Conservation (phyloP, 2,888 invertebrate genomes). For the Cheilosia variabilis region DNA sequence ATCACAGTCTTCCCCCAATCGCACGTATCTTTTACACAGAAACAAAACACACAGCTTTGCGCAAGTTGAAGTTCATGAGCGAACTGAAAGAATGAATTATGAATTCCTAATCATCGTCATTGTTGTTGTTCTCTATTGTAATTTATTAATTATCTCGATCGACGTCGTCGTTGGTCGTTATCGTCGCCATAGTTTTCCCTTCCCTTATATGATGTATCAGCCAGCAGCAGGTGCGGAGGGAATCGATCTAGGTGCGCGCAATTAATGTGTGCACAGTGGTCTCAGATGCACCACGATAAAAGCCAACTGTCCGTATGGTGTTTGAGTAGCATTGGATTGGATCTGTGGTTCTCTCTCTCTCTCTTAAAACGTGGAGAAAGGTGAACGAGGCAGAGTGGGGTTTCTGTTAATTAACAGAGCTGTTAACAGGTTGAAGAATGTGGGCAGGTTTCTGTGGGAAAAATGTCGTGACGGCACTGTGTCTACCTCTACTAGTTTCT, state of each 20-base stretch:
- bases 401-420: constrained; percentile 38
- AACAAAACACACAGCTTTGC: constrained; percentile 24
- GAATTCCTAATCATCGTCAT: constrained; percentile 7
- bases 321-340: background rate
- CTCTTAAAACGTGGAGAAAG: constrained; percentile 17
- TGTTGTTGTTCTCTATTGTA: background rate
- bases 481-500: constrained; percentile 28
- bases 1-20: constrained; percentile 19
- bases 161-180: background rate
- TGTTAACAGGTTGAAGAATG: background rate
- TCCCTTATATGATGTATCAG: background rate
- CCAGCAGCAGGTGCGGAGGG: background rate
- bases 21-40: background rate
- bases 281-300: constrained; percentile 1
- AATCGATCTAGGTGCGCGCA: constrained; percentile 22
- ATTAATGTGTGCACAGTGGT: constrained; percentile 19
- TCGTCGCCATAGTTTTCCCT: background rate
- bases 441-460: background rate
- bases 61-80: constrained; percentile 32
- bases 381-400: background rate
- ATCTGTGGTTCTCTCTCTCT: background rate
- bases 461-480: constrained; percentile 58
- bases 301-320: background rate
- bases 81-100: constrained; percentile 54
- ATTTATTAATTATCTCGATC: constrained; percentile 44